These are phyloP conservation scores for Donacobius atricapilla DNA, from an alignment of 2,113 vertebrate species.

Conservation along the genomic window DNA sequence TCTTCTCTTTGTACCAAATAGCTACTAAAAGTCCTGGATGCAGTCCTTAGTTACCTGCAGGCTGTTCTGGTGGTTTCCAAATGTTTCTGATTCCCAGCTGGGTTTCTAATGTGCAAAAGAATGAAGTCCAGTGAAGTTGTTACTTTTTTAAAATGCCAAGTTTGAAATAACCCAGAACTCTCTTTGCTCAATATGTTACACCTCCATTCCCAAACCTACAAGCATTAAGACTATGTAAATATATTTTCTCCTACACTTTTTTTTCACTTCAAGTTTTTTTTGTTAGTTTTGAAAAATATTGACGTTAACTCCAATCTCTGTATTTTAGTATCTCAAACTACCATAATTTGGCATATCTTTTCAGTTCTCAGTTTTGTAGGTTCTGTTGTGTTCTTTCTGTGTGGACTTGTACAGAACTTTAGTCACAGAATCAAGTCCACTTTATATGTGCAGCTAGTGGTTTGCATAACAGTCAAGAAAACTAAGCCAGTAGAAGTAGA, in stretches of 20 bases:
- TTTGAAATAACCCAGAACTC: not conserved
- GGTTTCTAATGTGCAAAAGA: not conserved
- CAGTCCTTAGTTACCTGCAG: not conserved
- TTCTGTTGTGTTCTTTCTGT: not conserved
- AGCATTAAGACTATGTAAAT: not conserved
- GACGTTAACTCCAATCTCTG: not conserved
- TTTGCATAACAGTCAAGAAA: not conserved
- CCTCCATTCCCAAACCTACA: not conserved
- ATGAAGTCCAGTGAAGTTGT: not conserved
- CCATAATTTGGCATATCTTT: not conserved
- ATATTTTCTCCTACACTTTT: not conserved
- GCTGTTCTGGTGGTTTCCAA: not conserved
- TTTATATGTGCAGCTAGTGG: fast-evolving
- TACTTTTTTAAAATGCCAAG: not conserved
- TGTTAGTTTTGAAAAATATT: not conserved
- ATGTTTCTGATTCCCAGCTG: not conserved
- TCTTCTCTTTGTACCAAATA: not conserved
- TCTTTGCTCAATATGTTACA: not conserved
- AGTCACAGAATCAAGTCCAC: not conserved
- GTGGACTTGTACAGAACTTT: not conserved
- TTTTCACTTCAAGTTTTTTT: not conserved
- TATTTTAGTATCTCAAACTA: not conserved
- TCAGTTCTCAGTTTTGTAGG: not conserved
- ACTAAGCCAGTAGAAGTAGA: not conserved
- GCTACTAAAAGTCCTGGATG: not conserved